Percentiles rank a stretch among this genome's conserved stretches.
Conservation (phyloP, 1,140 invertebrate genomes). For the Wiebesia pumilae region DNA sequence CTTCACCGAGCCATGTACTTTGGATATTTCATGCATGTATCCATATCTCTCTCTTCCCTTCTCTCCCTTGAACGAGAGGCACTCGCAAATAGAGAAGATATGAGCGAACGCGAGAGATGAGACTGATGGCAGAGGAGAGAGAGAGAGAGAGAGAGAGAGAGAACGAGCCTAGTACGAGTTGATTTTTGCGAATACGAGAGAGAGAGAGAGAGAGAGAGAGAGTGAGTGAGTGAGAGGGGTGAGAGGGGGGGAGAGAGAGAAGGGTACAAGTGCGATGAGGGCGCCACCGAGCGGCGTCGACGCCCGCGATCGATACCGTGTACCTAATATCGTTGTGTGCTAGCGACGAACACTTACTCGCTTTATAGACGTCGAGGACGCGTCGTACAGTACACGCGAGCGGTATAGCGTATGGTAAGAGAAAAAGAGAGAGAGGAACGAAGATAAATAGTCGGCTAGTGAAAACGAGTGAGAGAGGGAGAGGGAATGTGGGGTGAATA, state of each 20-base stretch:
- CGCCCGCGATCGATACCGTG: conserved; percentile 66
- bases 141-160: neutral
- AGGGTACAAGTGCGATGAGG: conserved; percentile 58
- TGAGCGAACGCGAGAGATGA: neutral
- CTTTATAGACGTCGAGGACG: conserved; percentile 4
- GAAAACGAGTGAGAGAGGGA: conserved; percentile 16
- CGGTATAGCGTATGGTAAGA: neutral
- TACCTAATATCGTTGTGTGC: conserved; percentile 50
- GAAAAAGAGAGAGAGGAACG: conserved; percentile 16
- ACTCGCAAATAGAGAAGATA: too few relatives aligned
- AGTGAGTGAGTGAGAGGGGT: neutral
- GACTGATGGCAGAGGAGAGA: neutral
- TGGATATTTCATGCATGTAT: too few relatives aligned
- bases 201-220: conserved; percentile 41
- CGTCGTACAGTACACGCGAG: neutral
- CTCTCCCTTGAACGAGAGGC: too few relatives aligned
- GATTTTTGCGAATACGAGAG: conserved; percentile 35
- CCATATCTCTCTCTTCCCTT: too few relatives aligned
- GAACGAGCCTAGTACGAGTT: neutral
- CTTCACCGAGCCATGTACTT: too few relatives aligned
- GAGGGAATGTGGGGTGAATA: conserved; percentile 32
- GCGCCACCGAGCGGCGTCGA: conserved; percentile 66
- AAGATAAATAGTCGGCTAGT: conserved; percentile 23
- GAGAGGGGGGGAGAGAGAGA: conserved; percentile 25
- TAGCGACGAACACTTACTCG: conserved; percentile 46